Evolutionary conservation across 2,888 invertebrate species (phyloP), one percentile per base, ranked within the genome.

Genomic region (Gerris lacustris): DNA sequence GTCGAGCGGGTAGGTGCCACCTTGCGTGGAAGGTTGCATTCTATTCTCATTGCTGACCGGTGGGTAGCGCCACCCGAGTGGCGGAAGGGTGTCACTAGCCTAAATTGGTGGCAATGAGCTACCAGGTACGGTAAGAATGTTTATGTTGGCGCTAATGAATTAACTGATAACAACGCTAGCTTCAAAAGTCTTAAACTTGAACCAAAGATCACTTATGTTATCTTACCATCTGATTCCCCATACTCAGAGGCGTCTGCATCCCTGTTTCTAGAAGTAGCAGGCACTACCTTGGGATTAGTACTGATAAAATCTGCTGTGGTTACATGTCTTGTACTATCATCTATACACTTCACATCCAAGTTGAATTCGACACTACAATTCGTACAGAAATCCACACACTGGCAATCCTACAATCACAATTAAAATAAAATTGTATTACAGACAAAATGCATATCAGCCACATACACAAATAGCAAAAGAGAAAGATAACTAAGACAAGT

Each of bases 341-440:
- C 96, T 0, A 87, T 85, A 80, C 97, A 98, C 80, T 94, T 94
- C 0, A 98, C 98, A 80, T 98, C 95, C 70, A 99, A 82, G 0
- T 93, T 95, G 78, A 99, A 98, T 81, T 98, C 97, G 0, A 99
- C 97, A 75, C 97, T 94, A 81, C 99, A 99, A 76, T 96, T 94
- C 2, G 90, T 88, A 81, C 99, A 99, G 80, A 99, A 99, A 81
- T 99, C 98, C 44, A 91, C 88, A 79, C 99, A 99, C 75, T 91
- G 90, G 79, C 99, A 99, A 80, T 99, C 98, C 83, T 94, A 82
- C 44, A 78, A 76, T 11, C 55, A 55, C 15, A 15, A 55, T 55
- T 55, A 1, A 63, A 63, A 45, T 18, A 66, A 44, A 55, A 55
- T 11, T 55, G 15, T 5, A 15, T 55, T 5, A 55, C 15, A 15